Base-by-base conservation (phyloP, 2,888 invertebrate genomes). In the Neocrepidodera transversa region DNA sequence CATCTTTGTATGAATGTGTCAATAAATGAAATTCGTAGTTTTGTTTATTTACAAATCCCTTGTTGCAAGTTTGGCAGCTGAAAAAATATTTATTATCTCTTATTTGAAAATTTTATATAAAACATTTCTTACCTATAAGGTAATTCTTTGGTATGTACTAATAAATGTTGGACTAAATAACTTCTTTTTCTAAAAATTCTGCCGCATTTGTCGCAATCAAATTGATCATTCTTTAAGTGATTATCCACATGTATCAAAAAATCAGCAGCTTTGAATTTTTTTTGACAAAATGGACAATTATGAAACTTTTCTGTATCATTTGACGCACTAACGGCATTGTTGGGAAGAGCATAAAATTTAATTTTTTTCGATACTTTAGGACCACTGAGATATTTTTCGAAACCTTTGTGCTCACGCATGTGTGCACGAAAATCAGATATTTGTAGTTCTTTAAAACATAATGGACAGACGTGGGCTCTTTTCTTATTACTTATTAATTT, bases 1-100 rank as follows among this genome's bases (percentile, higher is more conserved):
- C 66, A 26, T 65, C 43, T 30, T 42, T 20, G 23, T 60, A 11
- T 17, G 63, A 71, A 53, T 75, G 76, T 1, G 68, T 74, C 36
- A 75, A 58, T 28, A 74, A 65, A 58, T 76, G 76, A 36, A 72
- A 75, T 13, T 75, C 71, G 52, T 73, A 75, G 61, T 75, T 75
- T 10, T 38, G 68, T 60, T 74, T 68, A 16, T 71, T 69, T n/a
- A 75, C 74, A 63, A 76, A 76, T 10, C 73, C 71, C 64, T 75
- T 76, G 11, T 66, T 68, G 50, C 75, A 75, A 10, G 70, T 68
- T 11, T 71, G 69, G 54, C 75, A 75, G 50, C 74, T 71, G 47
- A 68, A 76, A 52, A 38, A 35, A n/a, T n/a, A n/a, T n/a, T n/a
- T n/a, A n/a, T n/a, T n/a, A n/a, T n/a, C n/a, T n/a, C n/a, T n/a